Evolutionary conservation across 2,888 invertebrate genomes (phyloP).

Genomic region (Periphyllus acericola): DNA sequence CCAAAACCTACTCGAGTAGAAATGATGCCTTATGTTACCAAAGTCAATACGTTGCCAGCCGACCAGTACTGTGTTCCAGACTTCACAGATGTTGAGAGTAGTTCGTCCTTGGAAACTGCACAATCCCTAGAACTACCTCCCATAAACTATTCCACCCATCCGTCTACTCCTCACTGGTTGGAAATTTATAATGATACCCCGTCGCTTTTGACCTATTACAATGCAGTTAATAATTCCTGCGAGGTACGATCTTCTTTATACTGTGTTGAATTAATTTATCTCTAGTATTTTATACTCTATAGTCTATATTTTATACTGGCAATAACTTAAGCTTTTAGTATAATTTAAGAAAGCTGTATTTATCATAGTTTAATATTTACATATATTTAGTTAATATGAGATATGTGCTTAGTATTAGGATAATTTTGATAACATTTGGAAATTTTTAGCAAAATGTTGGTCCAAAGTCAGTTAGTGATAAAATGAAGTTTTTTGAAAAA

Average conservation of each 20-base stretch:
- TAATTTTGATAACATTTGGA: not conserved
- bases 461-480: constrained; percentile 89
- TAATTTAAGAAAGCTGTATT: constrained; percentile 7
- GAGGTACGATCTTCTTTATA: constrained; percentile 60
- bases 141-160: constrained; percentile 70
- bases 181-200: constrained; percentile 70
- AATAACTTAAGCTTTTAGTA: constrained; percentile 49
- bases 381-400: not conserved
- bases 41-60: constrained; percentile 54
- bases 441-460: constrained; percentile 68
- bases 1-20: constrained; percentile 51
- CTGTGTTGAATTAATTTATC: constrained; percentile 55
- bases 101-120: constrained; percentile 44
- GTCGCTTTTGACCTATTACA: constrained; percentile 66
- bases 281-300: constrained; percentile 31
- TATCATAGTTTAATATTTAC: constrained; percentile 3
- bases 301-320: not conserved
- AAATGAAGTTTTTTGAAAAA: constrained; percentile 94
- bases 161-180: constrained; percentile 69
- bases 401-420: not conserved
- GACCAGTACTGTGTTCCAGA: constrained; percentile 50
- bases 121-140: constrained; percentile 68
- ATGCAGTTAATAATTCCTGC: constrained; percentile 53
- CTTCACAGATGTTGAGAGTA: constrained; percentile 58
- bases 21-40: constrained; percentile 60